These are phyloP conservation scores for Tychaedon coryphoeus DNA, from an alignment of 2,113 vertebrate genomes.

Conservation along the genomic window DNA sequence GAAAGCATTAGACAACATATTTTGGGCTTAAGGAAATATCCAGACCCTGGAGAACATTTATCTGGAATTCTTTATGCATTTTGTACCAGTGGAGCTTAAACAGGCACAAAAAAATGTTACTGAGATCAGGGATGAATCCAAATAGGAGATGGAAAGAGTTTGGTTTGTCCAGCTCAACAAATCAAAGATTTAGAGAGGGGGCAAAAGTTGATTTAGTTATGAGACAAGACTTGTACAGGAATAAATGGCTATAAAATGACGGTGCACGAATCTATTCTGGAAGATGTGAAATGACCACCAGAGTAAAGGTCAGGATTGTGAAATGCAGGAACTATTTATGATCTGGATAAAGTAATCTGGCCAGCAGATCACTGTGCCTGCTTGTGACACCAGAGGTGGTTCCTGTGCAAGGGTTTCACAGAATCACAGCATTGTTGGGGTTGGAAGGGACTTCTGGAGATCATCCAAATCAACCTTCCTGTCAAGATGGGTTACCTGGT, in stretches of 20 bases:
- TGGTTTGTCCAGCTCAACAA: background rate
- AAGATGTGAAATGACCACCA: background rate
- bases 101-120: background rate
- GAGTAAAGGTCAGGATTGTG: background rate
- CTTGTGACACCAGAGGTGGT: background rate
- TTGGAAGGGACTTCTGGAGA: background rate
- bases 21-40: background rate
- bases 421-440: background rate
- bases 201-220: background rate
- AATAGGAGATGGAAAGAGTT: background rate
- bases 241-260: background rate
- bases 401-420: background rate
- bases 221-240: background rate
- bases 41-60: background rate
- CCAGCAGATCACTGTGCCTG: background rate
- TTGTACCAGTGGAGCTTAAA: background rate
- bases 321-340: background rate
- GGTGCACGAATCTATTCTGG: background rate
- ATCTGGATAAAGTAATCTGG: rapidly evolving
- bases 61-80: background rate
- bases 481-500: background rate
- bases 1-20: background rate
- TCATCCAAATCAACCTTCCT: background rate
- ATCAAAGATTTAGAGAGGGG: background rate
- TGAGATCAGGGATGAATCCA: background rate